Base-by-base conservation (phyloP, 37 sponge, comb jelly and placozoan genomes). In the Agelas oroides region DNA sequence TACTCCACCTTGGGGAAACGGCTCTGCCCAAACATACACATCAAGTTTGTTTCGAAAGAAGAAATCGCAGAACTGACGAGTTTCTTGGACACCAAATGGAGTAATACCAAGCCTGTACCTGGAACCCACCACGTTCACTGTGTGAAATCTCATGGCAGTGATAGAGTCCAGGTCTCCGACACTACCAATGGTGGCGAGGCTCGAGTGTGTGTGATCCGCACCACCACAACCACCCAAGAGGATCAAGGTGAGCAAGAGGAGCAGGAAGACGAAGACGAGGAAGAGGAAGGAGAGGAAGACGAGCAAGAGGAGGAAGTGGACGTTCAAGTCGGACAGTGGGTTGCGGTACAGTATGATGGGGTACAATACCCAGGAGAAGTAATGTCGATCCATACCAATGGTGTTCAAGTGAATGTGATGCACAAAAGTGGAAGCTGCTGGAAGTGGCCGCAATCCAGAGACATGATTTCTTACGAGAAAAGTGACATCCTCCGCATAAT, bases 11-110 rank as follows among this genome's bases (percentile, higher is more conserved):
- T 79, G 8, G 46, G 37, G 80, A 65, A 79, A 65, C 17, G n/a
- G 80, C 65, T 32, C 32, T 64, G 67, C 80, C 80, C 80, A 41
- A 79, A 79, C 52, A 65, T 79, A 31, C 38, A 64, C 38, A 31
- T 79, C 36, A 52, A 66, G 30, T 79, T 41, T 18, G 30, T 79
- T 65, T 24, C 80, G 31, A 62, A 65, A 24, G 52, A n/a, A 41
- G 69, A 79, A 16, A 79, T 79, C 62, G 25, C 62, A 46, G 14
- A 31, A 14, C n/a, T 67, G 37, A 39, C 0, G 25, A 23, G 70
- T 15, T 63, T 59, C 57, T 53, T 85, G 16, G 77, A 76, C 32
- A 15, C 31, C 24, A 70, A 67, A 67, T 67, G 69, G 35, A 67
- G 34, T 32, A 67, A 11, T 32, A 67, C 69, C 19, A 67, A 67